Evolutionary conservation across 2,113 vertebrate genomes (phyloP), one percentile per base, ranked within the genome.

Genomic region (Ceratotherium simum): DNA sequence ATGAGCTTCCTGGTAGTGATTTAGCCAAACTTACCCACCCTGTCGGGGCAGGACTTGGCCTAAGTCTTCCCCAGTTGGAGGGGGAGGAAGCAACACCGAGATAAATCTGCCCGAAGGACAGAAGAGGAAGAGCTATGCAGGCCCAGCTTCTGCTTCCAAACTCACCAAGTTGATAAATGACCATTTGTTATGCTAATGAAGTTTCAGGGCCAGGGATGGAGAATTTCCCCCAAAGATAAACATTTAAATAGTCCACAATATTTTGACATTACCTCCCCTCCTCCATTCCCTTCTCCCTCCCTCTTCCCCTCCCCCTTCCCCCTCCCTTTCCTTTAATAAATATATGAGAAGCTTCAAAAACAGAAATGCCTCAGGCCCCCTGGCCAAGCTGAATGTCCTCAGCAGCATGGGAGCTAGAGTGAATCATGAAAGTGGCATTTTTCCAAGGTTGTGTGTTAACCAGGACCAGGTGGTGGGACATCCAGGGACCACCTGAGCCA

Each of bases 331-430:
- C 25, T 82, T 79, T 13, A 82, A 56, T 56, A 75, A 39, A 64
- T 78, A 20, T 10, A 36, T 31, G 65, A 58, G 36, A 88, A 82
- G 20, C 60, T 79, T 95, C 79, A 54, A 85, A 96, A 65, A 67
- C 36, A 92, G 80, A 76, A 93, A 78, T 56, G 46, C 21, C 21
- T 76, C 56, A 17, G 21, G 8, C 25, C 21, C 83, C 29, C 36
- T 33, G 39, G 54, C 48, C 56, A 56, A 46, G 11, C 54, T 42
- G 70, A 73, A 46, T n/a, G 36, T 36, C 67, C 51, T 51, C 1
- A 14, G 72, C 36, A 46, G 31, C 33, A 33, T 25, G 51, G 46
- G 23, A 60, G 33, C 27, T 51, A 64, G n/a, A 60, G 48, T 8
- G 48, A 78, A 17, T 29, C 9, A 2, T 3, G 17, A 39, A 79